Evolutionary conservation across 2,888 invertebrate species (phyloP).

Genomic region (Petrophora chlorosata): DNA sequence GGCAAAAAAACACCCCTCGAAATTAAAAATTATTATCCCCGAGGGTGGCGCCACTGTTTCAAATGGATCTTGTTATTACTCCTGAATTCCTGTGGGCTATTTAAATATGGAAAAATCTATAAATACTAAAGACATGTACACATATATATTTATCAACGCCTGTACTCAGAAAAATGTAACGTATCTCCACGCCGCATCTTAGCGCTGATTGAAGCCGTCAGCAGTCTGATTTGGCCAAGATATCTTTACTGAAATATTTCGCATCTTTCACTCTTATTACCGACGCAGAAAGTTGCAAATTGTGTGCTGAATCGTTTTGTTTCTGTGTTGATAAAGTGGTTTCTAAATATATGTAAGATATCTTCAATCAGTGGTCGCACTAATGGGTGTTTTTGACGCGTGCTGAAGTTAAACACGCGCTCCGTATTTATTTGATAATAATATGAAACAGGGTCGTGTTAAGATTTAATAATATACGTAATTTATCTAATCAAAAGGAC

Average conservation of each 20-base stretch:
- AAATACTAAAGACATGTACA: slow-evolving; percentile 2
- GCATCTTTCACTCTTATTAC: slow-evolving; percentile 9
- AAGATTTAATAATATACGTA: too few species aligned
- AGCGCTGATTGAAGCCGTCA: slow-evolving; percentile 60
- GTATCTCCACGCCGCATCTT: slow-evolving; percentile 43
- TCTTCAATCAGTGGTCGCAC: slow-evolving; percentile 57
- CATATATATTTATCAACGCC: slow-evolving; percentile 34
- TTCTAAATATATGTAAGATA: slow-evolving; percentile 50
- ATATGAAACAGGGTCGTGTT: not conserved
- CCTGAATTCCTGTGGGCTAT: too few species aligned
- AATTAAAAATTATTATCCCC: too few species aligned
- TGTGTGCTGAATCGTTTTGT: not conserved
- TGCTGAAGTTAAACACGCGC: slow-evolving; percentile 38
- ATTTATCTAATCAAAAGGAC: too few species aligned
- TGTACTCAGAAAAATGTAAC: slow-evolving; percentile 46
- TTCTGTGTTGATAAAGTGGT: slow-evolving; percentile 33
- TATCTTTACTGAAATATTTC: slow-evolving; percentile 32
- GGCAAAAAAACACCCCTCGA: too few species aligned
- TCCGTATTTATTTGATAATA: slow-evolving; percentile 17
- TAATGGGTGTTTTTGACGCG: slow-evolving; percentile 43
- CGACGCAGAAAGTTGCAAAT: slow-evolving; percentile 18
- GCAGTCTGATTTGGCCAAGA: slow-evolving; percentile 41
- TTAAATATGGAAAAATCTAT: not conserved
- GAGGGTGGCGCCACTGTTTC: not conserved
- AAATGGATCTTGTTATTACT: too few species aligned